These are phyloP conservation scores for Hippoglossus hippoglossus DNA, from an alignment of 2,797 vertebrate species.

Conservation along the genomic window DNA sequence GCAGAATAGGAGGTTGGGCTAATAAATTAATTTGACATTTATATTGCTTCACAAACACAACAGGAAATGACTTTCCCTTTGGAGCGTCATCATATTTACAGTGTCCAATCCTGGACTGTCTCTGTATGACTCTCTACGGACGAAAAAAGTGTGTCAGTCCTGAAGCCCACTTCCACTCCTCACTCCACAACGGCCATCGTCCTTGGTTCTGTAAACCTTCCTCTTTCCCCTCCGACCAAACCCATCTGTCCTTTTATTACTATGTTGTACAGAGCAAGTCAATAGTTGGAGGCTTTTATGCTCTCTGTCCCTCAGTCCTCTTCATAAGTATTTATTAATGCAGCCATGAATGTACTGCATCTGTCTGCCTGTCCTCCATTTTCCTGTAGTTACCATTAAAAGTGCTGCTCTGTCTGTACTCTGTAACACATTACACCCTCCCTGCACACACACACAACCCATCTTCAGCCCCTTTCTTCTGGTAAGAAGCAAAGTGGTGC, in stretches of 20 bases:
- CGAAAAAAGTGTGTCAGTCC: no score
- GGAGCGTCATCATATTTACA: not conserved
- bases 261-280: constrained; percentile 8
- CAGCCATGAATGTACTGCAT: constrained; percentile 24
- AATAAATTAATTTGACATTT: constrained; percentile 6
- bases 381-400: constrained; percentile 23
- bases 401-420: constrained; percentile 19
- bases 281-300: constrained; percentile 3
- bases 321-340: constrained; percentile 15
- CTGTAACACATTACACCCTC: constrained; percentile 13
- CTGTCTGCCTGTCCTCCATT: constrained; percentile 17
- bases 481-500: constrained; percentile 61
- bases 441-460: no score
- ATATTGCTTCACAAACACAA: not conserved
- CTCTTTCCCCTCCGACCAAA: not conserved
- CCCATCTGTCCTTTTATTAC: constrained; percentile 4
- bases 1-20: not conserved
- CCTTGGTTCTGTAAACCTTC: not conserved
- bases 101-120: not conserved
- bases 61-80: not conserved
- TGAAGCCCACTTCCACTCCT: not conserved
- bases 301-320: not conserved
- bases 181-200: no score
- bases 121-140: not conserved
- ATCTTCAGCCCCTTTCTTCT: constrained; percentile 35